These are phyloP conservation scores for Pteromalus puparum DNA, from an alignment of 1,140 invertebrate genomes.

Conservation along the genomic window DNA sequence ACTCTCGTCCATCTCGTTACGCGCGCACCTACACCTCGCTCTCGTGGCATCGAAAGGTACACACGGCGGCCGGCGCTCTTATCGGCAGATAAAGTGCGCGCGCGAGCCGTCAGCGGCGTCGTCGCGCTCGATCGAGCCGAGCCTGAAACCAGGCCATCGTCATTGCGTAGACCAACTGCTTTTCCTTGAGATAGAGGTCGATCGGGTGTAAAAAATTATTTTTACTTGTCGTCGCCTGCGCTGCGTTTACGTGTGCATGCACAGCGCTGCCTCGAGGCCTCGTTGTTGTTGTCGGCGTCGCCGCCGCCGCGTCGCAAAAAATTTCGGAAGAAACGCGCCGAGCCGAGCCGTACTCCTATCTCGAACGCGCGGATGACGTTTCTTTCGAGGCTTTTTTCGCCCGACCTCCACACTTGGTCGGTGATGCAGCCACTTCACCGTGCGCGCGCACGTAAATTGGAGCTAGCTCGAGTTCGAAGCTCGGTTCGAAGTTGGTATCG, in stretches of 20 bases:
- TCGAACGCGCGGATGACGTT: neutral
- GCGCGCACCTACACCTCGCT: neutral
- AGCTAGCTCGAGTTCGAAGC: no score
- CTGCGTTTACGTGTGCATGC: no score
- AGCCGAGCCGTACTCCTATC: neutral
- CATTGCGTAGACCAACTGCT: conserved; percentile 39
- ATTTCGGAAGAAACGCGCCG: conserved; percentile 1
- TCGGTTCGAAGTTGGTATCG: no score
- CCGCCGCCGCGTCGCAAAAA: neutral
- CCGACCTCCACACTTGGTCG: neutral
- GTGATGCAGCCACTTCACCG: no score
- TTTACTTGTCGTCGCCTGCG: conserved; percentile 33
- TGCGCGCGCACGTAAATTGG: no score
- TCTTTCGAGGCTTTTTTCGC: neutral
- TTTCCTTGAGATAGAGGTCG: conserved; percentile 40
- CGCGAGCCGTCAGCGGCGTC: no score
- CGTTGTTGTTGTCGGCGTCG: neutral
- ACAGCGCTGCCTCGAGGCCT: neutral
- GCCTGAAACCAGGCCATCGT: conserved; percentile 45
- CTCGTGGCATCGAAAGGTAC: no score
- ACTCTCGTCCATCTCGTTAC: neutral
- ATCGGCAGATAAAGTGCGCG: conserved; percentile 41
- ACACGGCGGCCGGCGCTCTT: conserved; percentile 8
- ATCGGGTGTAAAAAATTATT: conserved; percentile 43
- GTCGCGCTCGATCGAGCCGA: conserved; percentile 19